phyloP scores from a whole-genome alignment of 1,140 invertebrate species.

The Eufriesea mexicana region DNA sequence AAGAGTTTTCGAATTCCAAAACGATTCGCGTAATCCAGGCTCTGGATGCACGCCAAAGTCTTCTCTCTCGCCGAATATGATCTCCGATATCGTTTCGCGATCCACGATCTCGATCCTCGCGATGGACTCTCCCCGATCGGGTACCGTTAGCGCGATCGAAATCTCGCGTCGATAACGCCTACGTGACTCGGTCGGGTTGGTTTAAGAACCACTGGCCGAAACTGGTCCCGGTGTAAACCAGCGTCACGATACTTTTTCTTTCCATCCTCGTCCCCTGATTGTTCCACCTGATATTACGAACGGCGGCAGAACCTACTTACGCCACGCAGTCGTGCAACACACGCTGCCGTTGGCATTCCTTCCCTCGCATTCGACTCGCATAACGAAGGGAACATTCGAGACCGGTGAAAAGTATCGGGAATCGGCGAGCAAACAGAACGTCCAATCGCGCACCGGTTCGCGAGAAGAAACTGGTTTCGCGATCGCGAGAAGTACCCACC shows the following conservation, averaged over 20 bases:
- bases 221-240: conserved; percentile 6
- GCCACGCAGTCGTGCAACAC: background rate
- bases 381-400: background rate
- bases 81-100: background rate
- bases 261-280: conserved; percentile 3
- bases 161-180: background rate
- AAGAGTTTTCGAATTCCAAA: background rate
- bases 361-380: background rate
- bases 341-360: background rate
- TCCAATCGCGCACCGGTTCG: background rate
- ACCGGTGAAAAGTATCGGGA: background rate
- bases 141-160: background rate
- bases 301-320: background rate
- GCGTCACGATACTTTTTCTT: conserved; percentile 24
- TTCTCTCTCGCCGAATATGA: background rate
- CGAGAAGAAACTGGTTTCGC: conserved; percentile 32
- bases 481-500: background rate
- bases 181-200: no score
- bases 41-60: background rate
- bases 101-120: background rate
- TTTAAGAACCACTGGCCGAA: conserved; percentile 37
- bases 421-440: background rate
- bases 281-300: conserved; percentile 18
- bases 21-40: background rate
- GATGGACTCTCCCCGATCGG: background rate